Evolutionary conservation across 1,140 invertebrate genomes (phyloP), one percentile per base, ranked within the genome.

Genomic region (Prorops nasuta): DNA sequence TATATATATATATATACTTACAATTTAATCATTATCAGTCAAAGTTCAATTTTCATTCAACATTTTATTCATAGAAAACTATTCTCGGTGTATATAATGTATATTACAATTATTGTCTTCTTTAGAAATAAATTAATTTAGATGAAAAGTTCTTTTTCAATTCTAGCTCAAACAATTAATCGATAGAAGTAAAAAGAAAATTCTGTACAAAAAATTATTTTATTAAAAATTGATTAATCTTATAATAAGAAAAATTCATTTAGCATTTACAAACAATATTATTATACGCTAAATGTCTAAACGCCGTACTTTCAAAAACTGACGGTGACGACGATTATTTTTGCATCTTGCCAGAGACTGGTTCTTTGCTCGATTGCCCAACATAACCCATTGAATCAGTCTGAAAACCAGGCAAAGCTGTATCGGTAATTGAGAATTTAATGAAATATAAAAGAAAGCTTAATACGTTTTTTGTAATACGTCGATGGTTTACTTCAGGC

Each of bases 151-250:
- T 56, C 40, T 46, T 10, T 41, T 17, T 19, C 36, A 54, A 54
- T 53, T 49, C 46, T 48, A 54, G 1, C 41, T 28, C 10, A 12
- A 14, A 31, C 28, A 16, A 12, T 34, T 44, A n/a, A n/a, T n/a
- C n/a, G n/a, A n/a, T n/a, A n/a, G n/a, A n/a, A n/a, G n/a, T n/a
- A n/a, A n/a, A n/a, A n/a, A n/a, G n/a, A n/a, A n/a, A n/a, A n/a
- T n/a, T 52, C 47, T 63, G 51, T 71, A 69, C 35, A 56, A 71
- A 70, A 66, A 71, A 55, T 57, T 53, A 50, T 59, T 72, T 71
- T 72, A 71, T 72, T 71, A 67, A 67, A 72, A 71, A 66, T n/a
- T n/a, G 49, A 57, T 51, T 54, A 24, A 44, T 60, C n/a, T 58
- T 54, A 63, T 68, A 63, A 40, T 48, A n/a, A n/a, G n/a, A n/a